These are phyloP conservation scores for Macroramphosus scolopax DNA, from an alignment of 2,797 vertebrate genomes.

Conservation along the genomic window DNA sequence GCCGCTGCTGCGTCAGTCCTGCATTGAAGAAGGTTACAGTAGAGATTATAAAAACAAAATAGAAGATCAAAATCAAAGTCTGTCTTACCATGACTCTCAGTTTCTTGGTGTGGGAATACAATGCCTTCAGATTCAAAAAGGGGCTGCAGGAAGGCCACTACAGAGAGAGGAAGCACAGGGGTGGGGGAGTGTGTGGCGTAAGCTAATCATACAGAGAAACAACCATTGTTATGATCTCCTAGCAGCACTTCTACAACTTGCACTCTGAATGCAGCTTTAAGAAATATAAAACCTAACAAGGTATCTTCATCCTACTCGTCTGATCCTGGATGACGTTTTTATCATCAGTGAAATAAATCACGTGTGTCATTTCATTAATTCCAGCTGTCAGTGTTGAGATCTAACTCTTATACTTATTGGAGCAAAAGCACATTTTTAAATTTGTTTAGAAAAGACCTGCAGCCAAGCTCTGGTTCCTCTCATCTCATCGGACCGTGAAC, in stretches of 20 bases:
- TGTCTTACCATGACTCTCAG: constrained; percentile 79
- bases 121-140: constrained; percentile 79
- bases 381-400: too few species aligned
- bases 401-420: background rate
- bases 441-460: constrained; percentile 16
- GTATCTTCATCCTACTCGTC: too few species aligned
- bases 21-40: constrained; percentile 54
- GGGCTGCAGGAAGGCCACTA: constrained; percentile 80
- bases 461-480: constrained; percentile 27
- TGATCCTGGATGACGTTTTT: too few species aligned
- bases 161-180: constrained; percentile 79
- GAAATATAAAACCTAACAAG: too few species aligned
- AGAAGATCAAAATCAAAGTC: constrained; percentile 73
- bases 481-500: constrained; percentile 3
- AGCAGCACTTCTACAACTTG: constrained; percentile 39
- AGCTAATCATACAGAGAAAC: constrained; percentile 70
- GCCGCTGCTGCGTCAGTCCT: constrained; percentile 44
- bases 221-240: constrained; percentile 58
- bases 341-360: too few species aligned
- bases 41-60: constrained; percentile 43
- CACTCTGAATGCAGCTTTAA: background rate
- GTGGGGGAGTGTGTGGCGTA: constrained; percentile 64
- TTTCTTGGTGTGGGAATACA: constrained; percentile 78
- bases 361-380: too few species aligned
- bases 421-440: constrained; percentile 23